Evolutionary conservation across 1,140 invertebrate genomes (phyloP), one percentile per base, ranked within the genome.

Genomic region (Diabrotica undecimpunctata): DNA sequence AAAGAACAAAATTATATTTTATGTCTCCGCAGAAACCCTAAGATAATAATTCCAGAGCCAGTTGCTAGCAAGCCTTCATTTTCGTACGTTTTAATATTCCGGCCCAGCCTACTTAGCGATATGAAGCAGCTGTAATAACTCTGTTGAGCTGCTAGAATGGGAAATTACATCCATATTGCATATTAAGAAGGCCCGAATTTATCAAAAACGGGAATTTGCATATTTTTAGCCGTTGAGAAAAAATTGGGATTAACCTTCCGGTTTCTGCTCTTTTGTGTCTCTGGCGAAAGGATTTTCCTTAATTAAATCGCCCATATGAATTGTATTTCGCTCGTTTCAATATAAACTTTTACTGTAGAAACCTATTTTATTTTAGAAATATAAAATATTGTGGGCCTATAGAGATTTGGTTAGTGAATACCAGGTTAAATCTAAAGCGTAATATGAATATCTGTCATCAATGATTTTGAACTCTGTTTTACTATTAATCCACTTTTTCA

Each of bases 121-220:
- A 62, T 35, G 25, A 51, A 66, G 56, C 58, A 66, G 25, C 55
- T 57, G 65, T 62, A 66, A 66, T 66, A 66, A 66, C 65, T 66
- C 35, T 36, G 55, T 66, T 56, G 61, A 60, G 59, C 55, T 50
- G 11, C 55, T 57, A 25, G 55, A 57, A 52, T 66, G 61, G 62
- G 60, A 60, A 66, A 66, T 66, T 66, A 66, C 58, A 66, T 66
- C 59, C 65, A 66, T 66, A 66, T 66, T 66, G 65, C 65, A 62
- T 66, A 66, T 62, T 62, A 66, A 61, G 60, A 61, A 52, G 54
- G 50, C 41, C 60, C n/a, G 54, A 56, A 61, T 62, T 62, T 62
- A 62, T 66, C 61, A 62, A 54, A 66, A 66, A 62, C 54, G 54
- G 51, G 53, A 62, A 66, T 66, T 66, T 66, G 38, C 65, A 66